Evolutionary conservation across 2,888 invertebrate species (phyloP), one percentile per base, ranked within the genome.

Genomic region (Erpobdella octoculata): DNA sequence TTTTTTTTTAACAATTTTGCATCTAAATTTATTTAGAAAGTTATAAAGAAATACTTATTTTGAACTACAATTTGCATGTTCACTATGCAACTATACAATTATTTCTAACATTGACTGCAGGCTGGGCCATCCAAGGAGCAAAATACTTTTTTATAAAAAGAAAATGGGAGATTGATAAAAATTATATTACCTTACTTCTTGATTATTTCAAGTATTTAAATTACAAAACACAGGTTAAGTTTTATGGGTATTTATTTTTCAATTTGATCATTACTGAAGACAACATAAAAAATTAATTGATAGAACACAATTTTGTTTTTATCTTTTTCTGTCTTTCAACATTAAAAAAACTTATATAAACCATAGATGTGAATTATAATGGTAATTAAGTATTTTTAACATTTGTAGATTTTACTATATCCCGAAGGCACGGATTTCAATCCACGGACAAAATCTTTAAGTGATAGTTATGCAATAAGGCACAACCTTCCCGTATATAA

Each of bases 341-440:
- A n/a, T n/a, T n/a, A n/a, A n/a, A n/a, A n/a, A n/a, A n/a, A n/a
- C n/a, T n/a, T n/a, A n/a, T n/a, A n/a, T n/a, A n/a, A n/a, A n/a
- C n/a, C n/a, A n/a, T n/a, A n/a, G n/a, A n/a, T n/a, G n/a, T n/a
- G n/a, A n/a, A n/a, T n/a, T n/a, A n/a, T n/a, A n/a, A n/a, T n/a
- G n/a, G n/a, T n/a, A n/a, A n/a, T n/a, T n/a, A 6, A 53, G 21
- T 21, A 1, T 53, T 53, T 2, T n/a, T 25, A 18, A 53, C n/a
- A 53, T 53, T 31, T 15, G n/a, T 87, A 91, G 84, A 82, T 93
- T 62, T 84, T 93, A 38, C 85, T 93, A 75, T 89, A 89, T 79
- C 93, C 93, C 0, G 93, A 93, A 84, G 93, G 93, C n/a, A 93
- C 93, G 0, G 91, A 93, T 81, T 85, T 92, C 72, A 90, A 90